Evolutionary conservation across 2,113 vertebrate genomes (phyloP).

Genomic region (Perognathus longimembris): DNA sequence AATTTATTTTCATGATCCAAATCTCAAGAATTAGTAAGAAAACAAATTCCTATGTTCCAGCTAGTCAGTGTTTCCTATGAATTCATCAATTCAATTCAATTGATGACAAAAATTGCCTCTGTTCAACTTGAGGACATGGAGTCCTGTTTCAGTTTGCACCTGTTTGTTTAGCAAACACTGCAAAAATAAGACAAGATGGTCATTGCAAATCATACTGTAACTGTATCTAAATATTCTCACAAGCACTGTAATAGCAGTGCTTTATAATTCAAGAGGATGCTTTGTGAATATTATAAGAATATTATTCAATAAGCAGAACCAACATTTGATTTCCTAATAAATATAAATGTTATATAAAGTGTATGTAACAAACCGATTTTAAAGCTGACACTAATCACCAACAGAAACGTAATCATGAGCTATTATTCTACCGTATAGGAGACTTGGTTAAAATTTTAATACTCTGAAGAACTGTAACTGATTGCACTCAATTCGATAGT

Average conservation of each 20-base stretch:
- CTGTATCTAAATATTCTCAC: background rate
- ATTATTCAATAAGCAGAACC: constrained; percentile 18
- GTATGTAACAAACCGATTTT: constrained; percentile 32
- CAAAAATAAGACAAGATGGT: background rate
- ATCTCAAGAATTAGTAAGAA: constrained; percentile 38
- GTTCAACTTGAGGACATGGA: background rate
- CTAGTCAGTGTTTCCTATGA: constrained; percentile 36
- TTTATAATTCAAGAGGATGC: constrained; percentile 4
- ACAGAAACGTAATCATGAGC: constrained; percentile 5
- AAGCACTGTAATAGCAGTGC: background rate
- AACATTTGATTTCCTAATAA: constrained; percentile 41
- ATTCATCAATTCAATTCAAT: background rate
- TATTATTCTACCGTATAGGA: constrained; percentile 50
- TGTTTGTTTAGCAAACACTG: background rate
- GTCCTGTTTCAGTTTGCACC: background rate
- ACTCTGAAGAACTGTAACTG: background rate
- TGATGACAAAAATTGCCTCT: background rate
- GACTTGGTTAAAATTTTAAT: constrained; percentile 36
- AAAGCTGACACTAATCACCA: constrained; percentile 50
- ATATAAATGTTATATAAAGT: constrained; percentile 34
- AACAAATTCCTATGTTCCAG: background rate
- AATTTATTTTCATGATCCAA: constrained; percentile 35
- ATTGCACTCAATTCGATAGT: background rate
- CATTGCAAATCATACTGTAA: background rate
- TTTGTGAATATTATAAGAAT: constrained; percentile 10